Conservation (phyloP, 2,113 vertebrate species). For the Orcinus orca region DNA sequence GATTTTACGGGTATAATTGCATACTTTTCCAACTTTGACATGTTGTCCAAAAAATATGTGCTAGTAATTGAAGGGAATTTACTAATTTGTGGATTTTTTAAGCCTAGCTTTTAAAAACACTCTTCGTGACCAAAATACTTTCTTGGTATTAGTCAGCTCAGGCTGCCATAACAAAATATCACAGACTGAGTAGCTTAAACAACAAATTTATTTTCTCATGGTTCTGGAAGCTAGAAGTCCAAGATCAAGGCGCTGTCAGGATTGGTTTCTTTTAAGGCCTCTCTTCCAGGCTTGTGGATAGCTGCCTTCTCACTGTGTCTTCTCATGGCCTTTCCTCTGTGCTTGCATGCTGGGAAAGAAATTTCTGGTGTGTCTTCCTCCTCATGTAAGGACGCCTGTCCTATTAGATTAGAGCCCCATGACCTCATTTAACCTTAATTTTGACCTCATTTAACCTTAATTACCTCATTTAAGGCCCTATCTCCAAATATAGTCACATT, state of each 20-base stretch:
- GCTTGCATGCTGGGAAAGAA: neutral
- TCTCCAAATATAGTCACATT: neutral
- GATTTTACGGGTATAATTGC: neutral
- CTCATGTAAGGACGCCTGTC: neutral
- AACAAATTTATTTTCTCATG: slow-evolving; percentile 1
- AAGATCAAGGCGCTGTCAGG: neutral
- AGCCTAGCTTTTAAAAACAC: slow-evolving; percentile 2
- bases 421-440: neutral
- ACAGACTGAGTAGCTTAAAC: neutral
- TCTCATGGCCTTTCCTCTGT: neutral
- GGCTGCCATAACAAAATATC: neutral
- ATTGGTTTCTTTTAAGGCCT: neutral
- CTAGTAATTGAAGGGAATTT: neutral
- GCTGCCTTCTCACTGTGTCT: neutral
- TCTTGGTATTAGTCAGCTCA: neutral
- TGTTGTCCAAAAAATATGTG: neutral
- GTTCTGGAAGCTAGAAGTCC: neutral
- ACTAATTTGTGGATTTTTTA: neutral
- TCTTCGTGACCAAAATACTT: neutral
- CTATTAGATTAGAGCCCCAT: neutral
- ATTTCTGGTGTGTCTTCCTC: neutral
- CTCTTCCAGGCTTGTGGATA: neutral
- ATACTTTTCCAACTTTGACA: neutral
- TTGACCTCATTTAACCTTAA: neutral
- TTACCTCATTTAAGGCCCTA: neutral